Conservation (phyloP, 2,113 vertebrate species). For the Pardalotus punctatus region DNA sequence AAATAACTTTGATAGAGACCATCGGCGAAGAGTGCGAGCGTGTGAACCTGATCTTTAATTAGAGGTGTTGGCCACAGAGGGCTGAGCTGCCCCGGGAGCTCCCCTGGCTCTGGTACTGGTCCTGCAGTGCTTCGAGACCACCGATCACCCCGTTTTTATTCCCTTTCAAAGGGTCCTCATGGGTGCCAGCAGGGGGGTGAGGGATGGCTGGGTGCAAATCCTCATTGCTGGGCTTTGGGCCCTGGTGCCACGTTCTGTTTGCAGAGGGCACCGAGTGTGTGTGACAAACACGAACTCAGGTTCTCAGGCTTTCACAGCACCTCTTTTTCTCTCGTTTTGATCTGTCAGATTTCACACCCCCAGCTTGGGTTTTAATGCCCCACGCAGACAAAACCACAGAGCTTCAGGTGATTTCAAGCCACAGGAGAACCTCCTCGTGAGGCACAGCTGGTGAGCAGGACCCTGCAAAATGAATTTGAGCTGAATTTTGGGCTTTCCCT, state of each 20-base stretch:
- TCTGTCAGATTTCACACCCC: slow-evolving; percentile 50
- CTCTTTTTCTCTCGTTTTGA: not conserved
- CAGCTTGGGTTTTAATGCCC: not conserved
- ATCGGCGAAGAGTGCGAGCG: not conserved
- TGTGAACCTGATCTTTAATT: not conserved
- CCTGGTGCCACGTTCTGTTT: not conserved
- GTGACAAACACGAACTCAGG: slow-evolving; percentile 2
- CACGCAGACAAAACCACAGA: slow-evolving; percentile 14
- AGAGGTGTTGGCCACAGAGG: slow-evolving; percentile 9
- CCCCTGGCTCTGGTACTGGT: not conserved
- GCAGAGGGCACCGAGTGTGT: not conserved
- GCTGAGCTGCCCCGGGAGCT: not conserved
- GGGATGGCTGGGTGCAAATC: not conserved
- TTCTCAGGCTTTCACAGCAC: slow-evolving; percentile 24
- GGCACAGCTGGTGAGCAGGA: not conserved
- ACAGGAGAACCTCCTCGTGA: not conserved
- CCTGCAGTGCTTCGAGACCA: not conserved
- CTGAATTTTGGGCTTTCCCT: not conserved
- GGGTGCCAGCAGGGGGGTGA: accelerated
- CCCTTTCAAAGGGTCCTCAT: accelerated
- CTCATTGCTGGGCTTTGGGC: accelerated
- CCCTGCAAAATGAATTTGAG: not conserved
- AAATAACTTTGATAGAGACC: not conserved
- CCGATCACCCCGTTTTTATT: accelerated
- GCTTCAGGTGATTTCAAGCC: slow-evolving; percentile 32